Percentiles rank a stretch among this genome's conserved stretches.
These are phyloP conservation scores for Caretta caretta DNA, from an alignment of 2,113 vertebrate genomes.

Conservation along the genomic window DNA sequence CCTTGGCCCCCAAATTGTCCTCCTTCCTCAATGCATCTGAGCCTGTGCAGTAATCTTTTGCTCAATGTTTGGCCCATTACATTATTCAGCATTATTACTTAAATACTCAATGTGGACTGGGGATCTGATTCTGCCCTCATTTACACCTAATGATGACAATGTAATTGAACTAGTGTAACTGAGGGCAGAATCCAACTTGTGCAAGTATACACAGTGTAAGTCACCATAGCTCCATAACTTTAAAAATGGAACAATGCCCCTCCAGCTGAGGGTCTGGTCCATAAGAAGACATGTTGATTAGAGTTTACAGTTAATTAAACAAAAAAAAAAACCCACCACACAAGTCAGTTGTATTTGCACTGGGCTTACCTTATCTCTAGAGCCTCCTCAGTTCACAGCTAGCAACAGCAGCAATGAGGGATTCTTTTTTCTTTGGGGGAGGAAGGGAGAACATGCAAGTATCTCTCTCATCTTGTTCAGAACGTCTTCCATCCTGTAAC, in stretches of 20 bases:
- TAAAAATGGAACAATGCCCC: not conserved
- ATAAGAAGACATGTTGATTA: not conserved
- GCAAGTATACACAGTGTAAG: accelerated
- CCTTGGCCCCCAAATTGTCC: not conserved
- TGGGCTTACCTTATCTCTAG: too few species aligned
- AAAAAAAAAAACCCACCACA: not conserved
- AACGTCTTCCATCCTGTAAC: too few species aligned
- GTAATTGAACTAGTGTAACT: not conserved
- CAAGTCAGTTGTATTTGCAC: not conserved
- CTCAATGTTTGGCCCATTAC: too few species aligned
- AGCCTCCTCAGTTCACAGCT: too few species aligned
- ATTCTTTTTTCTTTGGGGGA: too few species aligned
- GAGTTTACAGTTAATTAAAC: not conserved
- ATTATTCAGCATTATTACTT: too few species aligned
- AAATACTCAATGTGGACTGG: too few species aligned
- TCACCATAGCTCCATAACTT: not conserved
- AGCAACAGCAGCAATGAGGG: too few species aligned
- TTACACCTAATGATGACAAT: not conserved
- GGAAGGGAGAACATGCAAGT: too few species aligned
- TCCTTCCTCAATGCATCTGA: not conserved
- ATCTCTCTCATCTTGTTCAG: too few species aligned
- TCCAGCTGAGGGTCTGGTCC: too few species aligned
- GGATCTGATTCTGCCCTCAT: not conserved
- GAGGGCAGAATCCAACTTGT: not conserved
- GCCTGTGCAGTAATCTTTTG: not conserved